Conservation (phyloP, 1,140 invertebrate species). For the Drosophila neocordata region DNA sequence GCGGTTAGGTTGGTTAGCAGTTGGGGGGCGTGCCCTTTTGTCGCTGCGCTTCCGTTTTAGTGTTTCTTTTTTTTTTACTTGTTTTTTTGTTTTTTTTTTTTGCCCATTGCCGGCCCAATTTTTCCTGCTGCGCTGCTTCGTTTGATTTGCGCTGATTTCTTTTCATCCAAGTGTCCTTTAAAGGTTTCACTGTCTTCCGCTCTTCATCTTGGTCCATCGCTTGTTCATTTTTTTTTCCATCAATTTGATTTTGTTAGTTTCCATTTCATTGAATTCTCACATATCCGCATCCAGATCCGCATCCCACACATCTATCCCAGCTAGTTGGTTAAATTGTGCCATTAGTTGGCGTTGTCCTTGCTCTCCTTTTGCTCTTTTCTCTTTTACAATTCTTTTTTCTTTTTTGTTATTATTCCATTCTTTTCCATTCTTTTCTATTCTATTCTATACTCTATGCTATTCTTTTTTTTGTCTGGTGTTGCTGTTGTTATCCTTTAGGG, state of each 20-base stretch:
- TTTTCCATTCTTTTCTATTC: not conserved
- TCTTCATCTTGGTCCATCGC: slow-evolving; percentile 37
- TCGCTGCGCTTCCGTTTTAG: slow-evolving; percentile 73
- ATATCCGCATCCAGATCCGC: slow-evolving; percentile 59
- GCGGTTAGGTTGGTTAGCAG: slow-evolving; percentile 13
- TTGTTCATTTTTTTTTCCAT: slow-evolving; percentile 38
- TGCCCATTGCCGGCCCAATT: slow-evolving; percentile 60
- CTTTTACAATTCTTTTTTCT: not conserved
- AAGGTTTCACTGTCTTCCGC: slow-evolving; percentile 54
- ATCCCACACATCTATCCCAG: slow-evolving; percentile 49
- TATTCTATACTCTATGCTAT: slow-evolving; percentile 27
- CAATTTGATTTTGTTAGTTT: slow-evolving; percentile 81
- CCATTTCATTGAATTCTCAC: slow-evolving; percentile 81
- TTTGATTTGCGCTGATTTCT: slow-evolving; percentile 80
- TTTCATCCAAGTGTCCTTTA: slow-evolving; percentile 64
- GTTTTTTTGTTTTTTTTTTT: slow-evolving; percentile 3
- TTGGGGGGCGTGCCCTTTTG: slow-evolving; percentile 59
- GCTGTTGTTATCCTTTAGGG: slow-evolving; percentile 39
- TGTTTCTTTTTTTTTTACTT: slow-evolving; percentile 38
- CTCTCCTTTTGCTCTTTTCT: slow-evolving; percentile 19
- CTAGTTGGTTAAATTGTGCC: slow-evolving; percentile 78
- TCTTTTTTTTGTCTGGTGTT: slow-evolving; percentile 41
- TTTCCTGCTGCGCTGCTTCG: slow-evolving; percentile 68
- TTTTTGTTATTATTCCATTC: slow-evolving; percentile 32
- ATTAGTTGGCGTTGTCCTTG: slow-evolving; percentile 68